Conservation (phyloP, 1,140 invertebrate species). For the Drosophila erecta region DNA sequence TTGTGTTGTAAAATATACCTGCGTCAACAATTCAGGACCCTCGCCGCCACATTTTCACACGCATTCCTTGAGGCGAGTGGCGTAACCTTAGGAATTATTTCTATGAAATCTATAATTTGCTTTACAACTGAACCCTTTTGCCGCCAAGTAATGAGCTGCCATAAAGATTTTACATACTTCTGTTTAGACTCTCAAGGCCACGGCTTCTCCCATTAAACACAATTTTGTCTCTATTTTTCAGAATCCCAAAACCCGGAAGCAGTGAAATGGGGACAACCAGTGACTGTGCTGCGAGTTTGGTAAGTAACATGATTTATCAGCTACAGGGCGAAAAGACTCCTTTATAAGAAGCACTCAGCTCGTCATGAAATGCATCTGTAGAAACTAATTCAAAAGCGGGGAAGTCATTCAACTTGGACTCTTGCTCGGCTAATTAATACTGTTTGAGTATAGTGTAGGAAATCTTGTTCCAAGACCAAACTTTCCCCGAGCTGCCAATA, state of each 20-base stretch:
- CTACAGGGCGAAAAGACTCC: too few relatives aligned
- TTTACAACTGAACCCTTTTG: constrained; percentile 13
- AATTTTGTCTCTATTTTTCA: constrained; percentile 38
- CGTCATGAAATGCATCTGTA: too few relatives aligned
- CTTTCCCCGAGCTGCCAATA: constrained; percentile 16
- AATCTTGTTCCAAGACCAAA: background rate
- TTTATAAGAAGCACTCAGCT: too few relatives aligned
- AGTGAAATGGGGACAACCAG: constrained; percentile 21
- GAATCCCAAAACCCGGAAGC: constrained; percentile 56
- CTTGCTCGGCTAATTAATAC: too few relatives aligned
- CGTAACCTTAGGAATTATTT: constrained; percentile 11
- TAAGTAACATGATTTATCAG: constrained; percentile 17
- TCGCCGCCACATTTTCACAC: constrained; percentile 48
- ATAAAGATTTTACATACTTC: background rate
- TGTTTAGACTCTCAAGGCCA: constrained; percentile 6
- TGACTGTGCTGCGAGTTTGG: constrained; percentile 38
- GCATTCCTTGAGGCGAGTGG: constrained; percentile 14
- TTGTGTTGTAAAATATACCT: constrained; percentile 1
- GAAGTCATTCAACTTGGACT: too few relatives aligned
- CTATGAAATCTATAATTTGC: constrained; percentile 31
- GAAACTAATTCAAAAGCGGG: too few relatives aligned
- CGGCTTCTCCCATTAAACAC: constrained; percentile 18
- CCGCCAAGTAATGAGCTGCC: constrained; percentile 14
- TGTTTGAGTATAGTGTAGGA: too few relatives aligned
- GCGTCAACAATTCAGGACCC: constrained; percentile 3